Base-by-base conservation (phyloP, 2,797 vertebrate genomes). In the Telmatherina bonti region DNA sequence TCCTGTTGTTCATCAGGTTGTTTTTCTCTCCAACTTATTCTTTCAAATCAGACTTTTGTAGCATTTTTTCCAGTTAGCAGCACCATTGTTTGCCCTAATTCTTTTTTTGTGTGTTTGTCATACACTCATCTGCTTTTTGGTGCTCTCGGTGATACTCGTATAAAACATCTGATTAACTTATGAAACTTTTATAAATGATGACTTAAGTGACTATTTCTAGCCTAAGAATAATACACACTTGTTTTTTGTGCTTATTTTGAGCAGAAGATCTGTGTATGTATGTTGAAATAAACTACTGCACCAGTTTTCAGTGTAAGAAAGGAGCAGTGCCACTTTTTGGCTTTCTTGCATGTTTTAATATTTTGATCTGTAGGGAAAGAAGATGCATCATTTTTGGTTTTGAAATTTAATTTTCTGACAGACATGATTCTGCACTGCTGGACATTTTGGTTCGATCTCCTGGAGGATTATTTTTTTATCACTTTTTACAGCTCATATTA, bases 391-490 rank as follows among this genome's bases (percentile, higher is more conserved):
- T 12, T 51, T 51, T 12, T 26, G 3, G 12, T 45, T 24, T 51
- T 24, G 47, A 12, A 24, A 26, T 24, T 6, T 49, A 24, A 45
- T n/a, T n/a, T 9, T n/a, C 18, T n/a, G 7, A 18, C 8, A n/a
- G n/a, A 67, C 61, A 29, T 62, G 11, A 29, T 31, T 61, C 36
- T 15, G 9, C 20, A 10, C 7, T 20, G 12, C 55, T 1, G 58
- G 62, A 60, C 38, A 59, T 58, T 38, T 30, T 26, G 8, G 56
- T 73, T 63, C 73, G 41, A 71, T 71, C 35, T 57, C 57, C 13
- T 59, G 10, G 57, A 72, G 47, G 24, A 65, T 69, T 22, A 47
- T 63, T 71, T 31, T 41, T 43, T 64, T 30, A 36, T 6, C 15
- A 6, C n/a, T 24, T 85, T 77, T 49, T 52, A 31, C 8, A 22